Evolutionary conservation across 2,888 invertebrate species (phyloP).

Genomic region (Brenthis hecate): DNA sequence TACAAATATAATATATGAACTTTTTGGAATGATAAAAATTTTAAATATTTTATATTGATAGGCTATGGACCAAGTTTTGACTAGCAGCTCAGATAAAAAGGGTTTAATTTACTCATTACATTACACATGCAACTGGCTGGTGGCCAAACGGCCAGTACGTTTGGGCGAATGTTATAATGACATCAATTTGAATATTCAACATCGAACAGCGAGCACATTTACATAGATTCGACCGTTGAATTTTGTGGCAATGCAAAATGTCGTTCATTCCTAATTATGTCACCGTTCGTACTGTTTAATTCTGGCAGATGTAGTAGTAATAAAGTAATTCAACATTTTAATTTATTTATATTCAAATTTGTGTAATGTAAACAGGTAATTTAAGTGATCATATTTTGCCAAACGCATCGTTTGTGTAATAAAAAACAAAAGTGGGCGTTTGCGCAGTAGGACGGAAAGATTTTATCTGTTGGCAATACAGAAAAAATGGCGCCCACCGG

Average conservation of each 20-base stretch:
- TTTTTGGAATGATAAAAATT: conserved; percentile 1
- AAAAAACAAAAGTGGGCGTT: conserved; percentile 73
- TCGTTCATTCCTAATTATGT: conserved; percentile 69
- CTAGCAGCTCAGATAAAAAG: conserved; percentile 62
- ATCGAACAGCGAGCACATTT: conserved; percentile 79
- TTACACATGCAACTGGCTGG: conserved; percentile 75
- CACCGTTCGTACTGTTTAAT: conserved; percentile 39
- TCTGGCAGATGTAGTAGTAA: conserved; percentile 28
- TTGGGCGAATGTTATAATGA: conserved; percentile 80
- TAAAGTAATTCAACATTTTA: conserved; percentile 3
- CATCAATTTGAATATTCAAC: conserved; percentile 83
- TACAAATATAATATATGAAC: not conserved
- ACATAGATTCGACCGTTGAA: conserved; percentile 81
- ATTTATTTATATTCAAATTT: conserved; percentile 8
- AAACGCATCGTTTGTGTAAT: conserved; percentile 69
- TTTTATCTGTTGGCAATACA: conserved; percentile 83
- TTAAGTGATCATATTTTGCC: conserved; percentile 56
- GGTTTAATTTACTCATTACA: conserved; percentile 78
- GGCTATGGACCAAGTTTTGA: conserved; percentile 29
- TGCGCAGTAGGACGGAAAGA: conserved; percentile 81
- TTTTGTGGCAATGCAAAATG: conserved; percentile 77
- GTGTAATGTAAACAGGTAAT: conserved; percentile 32
- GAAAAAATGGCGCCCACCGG: conserved; percentile 83
- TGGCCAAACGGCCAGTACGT: conserved; percentile 73
- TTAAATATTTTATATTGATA: conserved; percentile 4